These are phyloP conservation scores for Nerophis lumbriciformis DNA, from an alignment of 2,113 vertebrate genomes.

Conservation along the genomic window DNA sequence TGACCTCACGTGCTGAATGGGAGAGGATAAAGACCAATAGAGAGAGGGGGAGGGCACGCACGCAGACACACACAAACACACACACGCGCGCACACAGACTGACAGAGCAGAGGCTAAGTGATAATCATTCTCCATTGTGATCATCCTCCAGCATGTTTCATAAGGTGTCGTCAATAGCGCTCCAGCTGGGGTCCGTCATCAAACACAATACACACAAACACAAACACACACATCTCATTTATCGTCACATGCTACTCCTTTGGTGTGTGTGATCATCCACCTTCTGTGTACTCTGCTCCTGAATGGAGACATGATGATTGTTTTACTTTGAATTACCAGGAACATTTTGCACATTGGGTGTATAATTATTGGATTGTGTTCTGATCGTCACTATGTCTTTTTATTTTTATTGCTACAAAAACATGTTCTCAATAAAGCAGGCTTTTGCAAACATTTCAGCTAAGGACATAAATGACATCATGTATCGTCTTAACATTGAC, in stretches of 20 bases:
- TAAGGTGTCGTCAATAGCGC: conserved; percentile 60
- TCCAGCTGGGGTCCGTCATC: conserved; percentile 67
- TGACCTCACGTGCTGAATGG: conserved; percentile 71
- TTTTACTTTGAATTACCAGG: conserved; percentile 19
- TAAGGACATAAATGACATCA: too few species aligned
- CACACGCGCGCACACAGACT: conserved; percentile 3
- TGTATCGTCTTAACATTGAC: too few species aligned
- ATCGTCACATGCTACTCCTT: conserved; percentile 60
- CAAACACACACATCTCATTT: conserved; percentile 63
- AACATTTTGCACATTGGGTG: neutral
- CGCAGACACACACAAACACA: neutral
- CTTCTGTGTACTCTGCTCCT: conserved; percentile 38
- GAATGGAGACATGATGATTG: conserved; percentile 39
- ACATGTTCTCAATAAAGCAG: too few species aligned
- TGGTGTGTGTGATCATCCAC: conserved; percentile 56
- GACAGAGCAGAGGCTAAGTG: conserved; percentile 62
- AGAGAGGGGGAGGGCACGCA: conserved; percentile 32
- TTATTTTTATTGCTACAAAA: neutral
- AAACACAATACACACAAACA: conserved; percentile 57
- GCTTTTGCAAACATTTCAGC: too few species aligned
- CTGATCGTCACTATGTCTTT: neutral
- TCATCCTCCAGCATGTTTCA: conserved; percentile 65
- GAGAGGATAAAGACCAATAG: conserved; percentile 55
- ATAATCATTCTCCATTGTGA: conserved; percentile 68
- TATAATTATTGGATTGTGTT: neutral